These are phyloP conservation scores for Ceratosolen fusciceps DNA, from an alignment of 1,140 invertebrate genomes.

Conservation along the genomic window DNA sequence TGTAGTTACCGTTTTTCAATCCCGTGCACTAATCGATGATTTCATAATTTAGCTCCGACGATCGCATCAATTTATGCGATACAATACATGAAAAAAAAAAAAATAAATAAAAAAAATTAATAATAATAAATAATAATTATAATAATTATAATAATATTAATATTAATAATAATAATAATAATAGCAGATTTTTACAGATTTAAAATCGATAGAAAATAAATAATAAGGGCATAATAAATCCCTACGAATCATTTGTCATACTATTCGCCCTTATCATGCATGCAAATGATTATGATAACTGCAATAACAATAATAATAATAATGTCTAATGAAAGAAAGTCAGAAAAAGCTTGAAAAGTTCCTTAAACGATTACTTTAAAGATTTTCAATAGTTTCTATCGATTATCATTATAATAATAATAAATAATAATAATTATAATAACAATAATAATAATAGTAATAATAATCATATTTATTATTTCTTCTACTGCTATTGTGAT, in stretches of 20 bases:
- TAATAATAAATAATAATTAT: too few species aligned
- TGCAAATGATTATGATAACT: not conserved
- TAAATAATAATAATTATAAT: conserved; percentile 28
- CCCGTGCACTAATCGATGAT: conserved; percentile 22
- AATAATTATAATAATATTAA: too few species aligned
- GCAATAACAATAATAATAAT: not conserved
- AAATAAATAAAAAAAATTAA: too few species aligned
- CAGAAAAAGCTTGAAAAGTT: too few species aligned
- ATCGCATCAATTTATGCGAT: conserved; percentile 17
- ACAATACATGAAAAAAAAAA: too few species aligned
- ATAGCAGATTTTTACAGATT: conserved; percentile 17
- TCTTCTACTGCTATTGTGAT: too few species aligned
- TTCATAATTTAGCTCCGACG: conserved; percentile 18
- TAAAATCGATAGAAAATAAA: conserved; percentile 39
- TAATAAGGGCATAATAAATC: not conserved
- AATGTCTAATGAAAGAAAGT: too few species aligned
- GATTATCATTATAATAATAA: too few species aligned
- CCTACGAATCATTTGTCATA: not conserved
- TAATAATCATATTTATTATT: too few species aligned
- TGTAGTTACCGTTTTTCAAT: conserved; percentile 47
- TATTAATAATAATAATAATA: too few species aligned
- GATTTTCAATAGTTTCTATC: conserved; percentile 25
- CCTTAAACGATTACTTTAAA: not conserved
- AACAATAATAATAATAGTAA: too few species aligned
- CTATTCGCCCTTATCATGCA: conserved; percentile 6